Conservation (phyloP, 2,113 vertebrate species). For the Alosa alosa region DNA sequence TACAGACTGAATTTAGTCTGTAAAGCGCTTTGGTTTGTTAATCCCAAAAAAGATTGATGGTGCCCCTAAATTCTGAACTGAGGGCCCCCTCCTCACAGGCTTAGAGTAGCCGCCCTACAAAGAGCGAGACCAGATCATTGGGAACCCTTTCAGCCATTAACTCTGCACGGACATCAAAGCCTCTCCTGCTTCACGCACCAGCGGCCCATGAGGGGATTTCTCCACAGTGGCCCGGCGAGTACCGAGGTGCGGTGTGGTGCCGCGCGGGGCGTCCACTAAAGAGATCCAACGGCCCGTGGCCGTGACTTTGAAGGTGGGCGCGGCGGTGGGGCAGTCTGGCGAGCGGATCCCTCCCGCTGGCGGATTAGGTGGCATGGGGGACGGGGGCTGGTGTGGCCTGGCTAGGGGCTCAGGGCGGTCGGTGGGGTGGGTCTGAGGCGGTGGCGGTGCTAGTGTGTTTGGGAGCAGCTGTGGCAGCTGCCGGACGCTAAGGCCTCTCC, state of each 20-base stretch:
- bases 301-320: not conserved
- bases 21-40: not conserved
- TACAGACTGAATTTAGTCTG: not conserved
- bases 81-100: not conserved
- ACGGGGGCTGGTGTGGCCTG: not conserved
- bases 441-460: not conserved
- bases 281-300: slow-evolving; percentile 1
- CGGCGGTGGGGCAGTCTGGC: not conserved
- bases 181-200: not conserved
- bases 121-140: not conserved
- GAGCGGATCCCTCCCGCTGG: not conserved
- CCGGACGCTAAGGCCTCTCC: not conserved
- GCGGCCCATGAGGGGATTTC: not conserved
- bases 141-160: not conserved
- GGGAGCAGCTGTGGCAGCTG: slow-evolving; percentile 42
- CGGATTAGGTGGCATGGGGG: not conserved
- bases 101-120: not conserved
- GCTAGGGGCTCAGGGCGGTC: not conserved
- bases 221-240: too few species aligned
- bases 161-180: not conserved
- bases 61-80: not conserved
- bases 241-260: too few species aligned
- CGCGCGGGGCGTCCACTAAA: not conserved
- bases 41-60: not conserved
- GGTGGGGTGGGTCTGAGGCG: not conserved